Conservation (phyloP, 2,797 vertebrate genomes). For the Phalanger gymnotis region DNA sequence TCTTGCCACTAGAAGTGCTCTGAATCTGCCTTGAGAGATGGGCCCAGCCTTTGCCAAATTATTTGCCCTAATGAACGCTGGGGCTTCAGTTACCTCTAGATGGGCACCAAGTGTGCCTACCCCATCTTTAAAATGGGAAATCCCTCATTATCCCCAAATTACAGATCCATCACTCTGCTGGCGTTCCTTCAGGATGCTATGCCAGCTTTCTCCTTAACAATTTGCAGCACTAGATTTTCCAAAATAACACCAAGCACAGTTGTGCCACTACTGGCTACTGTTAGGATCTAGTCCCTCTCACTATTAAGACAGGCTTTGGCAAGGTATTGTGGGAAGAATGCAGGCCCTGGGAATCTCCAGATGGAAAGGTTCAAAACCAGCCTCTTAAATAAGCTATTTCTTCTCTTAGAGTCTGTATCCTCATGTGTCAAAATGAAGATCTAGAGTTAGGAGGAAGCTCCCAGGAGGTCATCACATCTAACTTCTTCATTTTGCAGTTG, state of each 20-base stretch:
- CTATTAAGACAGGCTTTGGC: neutral
- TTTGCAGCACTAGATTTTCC: neutral
- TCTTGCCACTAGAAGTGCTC: neutral
- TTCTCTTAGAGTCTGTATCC: neutral
- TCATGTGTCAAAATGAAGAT: neutral
- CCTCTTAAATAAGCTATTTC: neutral
- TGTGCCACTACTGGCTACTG: neutral
- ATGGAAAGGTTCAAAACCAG: neutral
- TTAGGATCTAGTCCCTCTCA: neutral
- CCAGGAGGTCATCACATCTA: neutral
- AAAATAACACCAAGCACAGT: neutral
- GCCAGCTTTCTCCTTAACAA: neutral
- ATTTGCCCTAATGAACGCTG: neutral
- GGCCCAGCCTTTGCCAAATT: neutral
- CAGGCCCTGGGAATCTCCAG: neutral
- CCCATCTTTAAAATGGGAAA: neutral
- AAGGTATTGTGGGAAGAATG: neutral
- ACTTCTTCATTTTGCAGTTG: neutral
- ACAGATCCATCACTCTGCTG: neutral
- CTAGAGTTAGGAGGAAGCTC: neutral
- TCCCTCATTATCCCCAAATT: neutral
- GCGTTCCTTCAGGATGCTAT: neutral
- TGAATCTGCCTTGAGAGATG: neutral
- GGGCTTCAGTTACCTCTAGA: neutral
- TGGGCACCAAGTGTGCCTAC: neutral